Percentiles rank a stretch among this genome's conserved stretches.
phyloP scores from a whole-genome alignment of 2,113 vertebrate genomes.

The Neogale vison region DNA sequence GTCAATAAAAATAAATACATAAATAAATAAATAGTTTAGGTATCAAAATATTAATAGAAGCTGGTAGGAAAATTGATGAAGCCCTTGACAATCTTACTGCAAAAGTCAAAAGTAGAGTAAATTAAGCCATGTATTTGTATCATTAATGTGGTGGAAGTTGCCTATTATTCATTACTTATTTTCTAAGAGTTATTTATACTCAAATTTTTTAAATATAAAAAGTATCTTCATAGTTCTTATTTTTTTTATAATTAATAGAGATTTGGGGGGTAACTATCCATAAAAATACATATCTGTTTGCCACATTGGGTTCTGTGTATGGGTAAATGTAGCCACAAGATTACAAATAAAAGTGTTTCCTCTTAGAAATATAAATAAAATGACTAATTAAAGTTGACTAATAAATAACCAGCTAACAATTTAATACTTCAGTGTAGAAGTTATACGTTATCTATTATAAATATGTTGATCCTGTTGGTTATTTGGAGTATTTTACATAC shows the following conservation, averaged over 20 bases:
- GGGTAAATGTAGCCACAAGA: not conserved
- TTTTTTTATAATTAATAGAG: not conserved
- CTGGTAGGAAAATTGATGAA: not conserved
- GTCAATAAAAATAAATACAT: not conserved
- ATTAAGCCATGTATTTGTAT: not conserved
- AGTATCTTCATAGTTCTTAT: not conserved
- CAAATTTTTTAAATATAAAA: not conserved
- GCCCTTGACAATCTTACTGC: not conserved
- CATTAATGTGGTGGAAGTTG: not conserved
- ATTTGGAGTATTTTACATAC: not conserved
- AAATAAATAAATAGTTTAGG: not conserved
- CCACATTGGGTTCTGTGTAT: not conserved
- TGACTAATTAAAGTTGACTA: not conserved
- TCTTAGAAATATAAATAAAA: constrained; percentile 1
- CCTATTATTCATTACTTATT: not conserved
- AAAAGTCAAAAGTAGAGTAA: not conserved
- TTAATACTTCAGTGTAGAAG: not conserved
- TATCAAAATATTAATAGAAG: too few relatives aligned
- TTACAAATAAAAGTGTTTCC: not conserved
- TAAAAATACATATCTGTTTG: not conserved
- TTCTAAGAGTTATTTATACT: not conserved
- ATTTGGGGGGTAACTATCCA: not conserved
- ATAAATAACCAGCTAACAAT: not conserved
- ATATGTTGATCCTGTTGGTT: not conserved
- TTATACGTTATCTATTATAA: not conserved